These are phyloP conservation scores for Paraplagusia blochii DNA, from an alignment of 2,113 vertebrate species.

Conservation along the genomic window DNA sequence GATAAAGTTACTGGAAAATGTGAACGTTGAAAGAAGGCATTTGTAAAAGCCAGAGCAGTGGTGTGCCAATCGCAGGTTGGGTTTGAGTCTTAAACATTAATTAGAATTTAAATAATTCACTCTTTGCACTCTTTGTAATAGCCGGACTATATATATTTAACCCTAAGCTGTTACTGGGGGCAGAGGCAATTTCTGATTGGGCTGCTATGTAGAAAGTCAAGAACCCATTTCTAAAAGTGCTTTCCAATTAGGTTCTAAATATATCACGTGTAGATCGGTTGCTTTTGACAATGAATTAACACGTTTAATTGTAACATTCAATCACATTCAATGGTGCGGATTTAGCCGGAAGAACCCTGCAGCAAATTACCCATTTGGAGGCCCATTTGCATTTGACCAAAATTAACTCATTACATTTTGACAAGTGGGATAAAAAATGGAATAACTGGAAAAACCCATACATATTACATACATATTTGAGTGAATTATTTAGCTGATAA, in stretches of 20 bases:
- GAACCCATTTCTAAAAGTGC: constrained; percentile 64
- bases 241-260: constrained; percentile 71
- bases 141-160: constrained; percentile 52
- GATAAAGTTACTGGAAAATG: constrained; percentile 45
- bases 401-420: constrained; percentile 72
- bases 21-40: constrained; percentile 45
- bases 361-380: constrained; percentile 61
- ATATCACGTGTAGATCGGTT: constrained; percentile 73
- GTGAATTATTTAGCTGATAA: constrained; percentile 68
- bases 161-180: constrained; percentile 60
- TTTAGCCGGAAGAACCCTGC: constrained; percentile 58
- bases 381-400: constrained; percentile 70
- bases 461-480: too few relatives aligned
- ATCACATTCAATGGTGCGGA: constrained; percentile 62
- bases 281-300: constrained; percentile 75
- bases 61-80: constrained; percentile 59
- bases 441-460: constrained; percentile 60
- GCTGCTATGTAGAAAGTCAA: constrained; percentile 48
- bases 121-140: constrained; percentile 62
- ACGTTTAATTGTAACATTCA: constrained; percentile 74
- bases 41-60: constrained; percentile 46
- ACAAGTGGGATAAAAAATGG: constrained; percentile 73
- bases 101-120: constrained; percentile 75
- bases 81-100: constrained; percentile 69
- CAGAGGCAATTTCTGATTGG: constrained; percentile 59